Base-by-base conservation (phyloP, 2,797 vertebrate genomes). In the Melanotaenia maccullochi region DNA sequence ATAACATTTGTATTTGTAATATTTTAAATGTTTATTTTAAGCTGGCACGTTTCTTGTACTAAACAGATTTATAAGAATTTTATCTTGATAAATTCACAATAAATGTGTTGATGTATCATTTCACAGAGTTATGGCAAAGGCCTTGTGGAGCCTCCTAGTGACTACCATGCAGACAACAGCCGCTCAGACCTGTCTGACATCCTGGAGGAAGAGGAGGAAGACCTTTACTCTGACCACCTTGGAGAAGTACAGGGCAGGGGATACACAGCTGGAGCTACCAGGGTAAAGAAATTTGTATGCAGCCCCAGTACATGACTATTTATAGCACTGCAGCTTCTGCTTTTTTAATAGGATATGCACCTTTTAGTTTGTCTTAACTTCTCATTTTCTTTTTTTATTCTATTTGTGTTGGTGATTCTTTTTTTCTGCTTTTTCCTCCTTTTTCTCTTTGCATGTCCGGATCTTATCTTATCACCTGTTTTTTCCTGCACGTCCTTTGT, bases 171-270 rank as follows among this genome's bases (percentile, higher is more conserved):
- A 40, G 97, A 99, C 75, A 97, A 96, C 78, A 95, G 93, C 86
- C 94, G 93, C 0, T 99, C 97, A n/a, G 98, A 99, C 88, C 95
- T 99, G 47, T 99, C 97, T 0, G 98, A 99, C 89, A 99, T 99
- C 86, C 90, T 98, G 85, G 98, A 99, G 83, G 97, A 99, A 78
- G 97, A 97, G 62, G 97, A 98, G 68, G 97, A 98, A 42, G 97
- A 98, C 4, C 77, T 96, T 42, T 96, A 92, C 84, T 96, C 95
- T 0, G 95, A 95, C 79, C 91, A 92, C 52, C 68, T 90, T 0
- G 73, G 85, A 65, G 93, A 94, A 42, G 74, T 90, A 51, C 92
- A 90, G 25, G 76, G 87, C 74, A 88, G 87, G 56, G 90, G 87
- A 71, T 92, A 90, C 76, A 77, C 76, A 36, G 64, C 79, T 16